These are phyloP conservation scores for Bactericera cockerelli DNA, from an alignment of 1,140 invertebrate genomes.

Conservation along the genomic window DNA sequence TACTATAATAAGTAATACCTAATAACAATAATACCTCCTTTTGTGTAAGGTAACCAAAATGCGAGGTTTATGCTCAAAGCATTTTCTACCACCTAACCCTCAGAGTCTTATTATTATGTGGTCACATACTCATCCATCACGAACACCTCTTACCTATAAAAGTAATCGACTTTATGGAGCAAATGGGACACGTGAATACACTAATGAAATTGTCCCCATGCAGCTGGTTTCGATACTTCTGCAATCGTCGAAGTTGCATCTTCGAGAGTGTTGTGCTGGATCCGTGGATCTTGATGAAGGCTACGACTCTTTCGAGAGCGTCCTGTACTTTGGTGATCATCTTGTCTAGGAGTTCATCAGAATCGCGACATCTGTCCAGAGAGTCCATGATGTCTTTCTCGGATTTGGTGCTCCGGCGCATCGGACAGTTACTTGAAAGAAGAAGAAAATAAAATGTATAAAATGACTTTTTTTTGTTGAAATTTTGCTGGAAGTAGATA, in stretches of 20 bases:
- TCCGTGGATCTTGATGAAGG: background rate
- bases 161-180: background rate
- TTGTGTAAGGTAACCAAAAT: no score
- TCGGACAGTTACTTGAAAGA: background rate
- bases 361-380: background rate
- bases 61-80: no score
- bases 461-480: no score
- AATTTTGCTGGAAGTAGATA: no score
- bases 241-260: background rate
- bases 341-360: background rate
- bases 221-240: background rate
- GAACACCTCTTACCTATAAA: background rate
- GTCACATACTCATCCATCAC: no score
- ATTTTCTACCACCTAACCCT: no score
- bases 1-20: no score
- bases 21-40: no score
- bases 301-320: background rate
- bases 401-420: background rate
- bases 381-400: background rate
- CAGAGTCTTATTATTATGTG: no score
- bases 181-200: background rate
- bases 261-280: background rate
- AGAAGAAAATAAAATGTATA: no score
- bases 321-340: slow-evolving; percentile 1
- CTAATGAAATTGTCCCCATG: background rate